A percentile compares a stretch with the other conserved stretches of the same genome.
phyloP scores from a whole-genome alignment of 2,888 invertebrate species.

The Sylvicola fuscatus region DNA sequence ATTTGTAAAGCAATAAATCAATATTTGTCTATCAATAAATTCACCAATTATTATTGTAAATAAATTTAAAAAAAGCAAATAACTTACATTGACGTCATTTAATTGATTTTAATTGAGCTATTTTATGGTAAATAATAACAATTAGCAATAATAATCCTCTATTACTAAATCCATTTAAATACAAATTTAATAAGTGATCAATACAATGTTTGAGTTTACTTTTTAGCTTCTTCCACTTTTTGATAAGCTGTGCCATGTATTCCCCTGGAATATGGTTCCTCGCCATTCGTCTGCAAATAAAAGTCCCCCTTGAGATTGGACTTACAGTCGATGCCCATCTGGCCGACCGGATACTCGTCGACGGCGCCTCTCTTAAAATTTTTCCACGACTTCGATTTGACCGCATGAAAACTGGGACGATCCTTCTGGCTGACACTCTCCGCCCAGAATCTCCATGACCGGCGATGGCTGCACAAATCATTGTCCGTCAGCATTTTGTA shows the following conservation, averaged over 20 bases:
- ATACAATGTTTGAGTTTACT: too few relatives aligned
- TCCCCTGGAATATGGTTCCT: conserved; percentile 19
- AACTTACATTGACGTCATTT: too few relatives aligned
- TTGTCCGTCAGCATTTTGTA: conserved; percentile 21
- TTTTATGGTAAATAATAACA: too few relatives aligned
- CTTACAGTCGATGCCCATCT: conserved; percentile 22
- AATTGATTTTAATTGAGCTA: too few relatives aligned
- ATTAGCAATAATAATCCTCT: too few relatives aligned
- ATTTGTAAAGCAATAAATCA: too few relatives aligned
- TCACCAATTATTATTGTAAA: too few relatives aligned
- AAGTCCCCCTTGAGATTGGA: conserved; percentile 19
- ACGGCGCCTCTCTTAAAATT: conserved; percentile 28
- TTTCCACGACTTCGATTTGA: conserved; percentile 31
- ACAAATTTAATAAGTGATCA: too few relatives aligned
- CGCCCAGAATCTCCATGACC: conserved; percentile 40
- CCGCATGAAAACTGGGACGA: conserved; percentile 29
- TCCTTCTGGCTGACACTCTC: conserved; percentile 27
- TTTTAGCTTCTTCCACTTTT: background rate
- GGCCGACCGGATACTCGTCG: conserved; percentile 2
- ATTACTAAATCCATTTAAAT: too few relatives aligned
- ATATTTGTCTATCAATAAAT: too few relatives aligned
- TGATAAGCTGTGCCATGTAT: conserved; percentile 12
- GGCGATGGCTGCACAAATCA: conserved; percentile 36
- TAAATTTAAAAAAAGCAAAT: too few relatives aligned
- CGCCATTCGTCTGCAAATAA: conserved; percentile 23